Evolutionary conservation across 1,140 invertebrate genomes (phyloP).

Genomic region (Leptopilina boulardi): DNA sequence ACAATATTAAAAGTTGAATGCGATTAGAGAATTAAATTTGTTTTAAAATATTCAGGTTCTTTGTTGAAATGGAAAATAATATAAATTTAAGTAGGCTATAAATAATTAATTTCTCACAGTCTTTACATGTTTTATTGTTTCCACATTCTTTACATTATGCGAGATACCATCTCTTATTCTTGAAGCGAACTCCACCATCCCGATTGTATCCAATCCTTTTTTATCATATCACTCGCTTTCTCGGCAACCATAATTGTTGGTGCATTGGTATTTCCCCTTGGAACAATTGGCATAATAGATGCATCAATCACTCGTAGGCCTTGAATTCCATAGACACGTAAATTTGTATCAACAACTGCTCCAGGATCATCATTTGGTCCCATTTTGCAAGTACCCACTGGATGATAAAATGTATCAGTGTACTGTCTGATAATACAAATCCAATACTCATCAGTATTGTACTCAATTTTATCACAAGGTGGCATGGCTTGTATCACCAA

Average conservation of each 20-base stretch:
- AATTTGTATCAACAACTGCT: background rate
- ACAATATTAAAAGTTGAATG: no score
- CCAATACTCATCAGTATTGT: conserved; percentile 78
- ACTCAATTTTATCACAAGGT: conserved; percentile 57
- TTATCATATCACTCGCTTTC: conserved; percentile 23
- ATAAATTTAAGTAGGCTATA: no score
- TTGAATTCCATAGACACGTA: conserved; percentile 4
- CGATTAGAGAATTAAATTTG: no score
- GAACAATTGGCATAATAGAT: conserved; percentile 11
- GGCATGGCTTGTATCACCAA: background rate
- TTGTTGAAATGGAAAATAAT: no score
- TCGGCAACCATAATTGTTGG: conserved; percentile 2
- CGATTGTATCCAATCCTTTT: background rate
- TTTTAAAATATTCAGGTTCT: no score
- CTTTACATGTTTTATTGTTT: background rate
- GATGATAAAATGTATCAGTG: conserved; percentile 79
- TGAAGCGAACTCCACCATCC: background rate
- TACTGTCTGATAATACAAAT: conserved; percentile 78
- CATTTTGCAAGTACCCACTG: conserved; percentile 20
- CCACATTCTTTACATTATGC: background rate
- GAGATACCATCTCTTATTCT: background rate
- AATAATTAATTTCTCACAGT: no score
- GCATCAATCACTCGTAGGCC: background rate
- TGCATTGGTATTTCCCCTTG: background rate
- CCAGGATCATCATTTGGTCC: background rate